These are phyloP conservation scores for Subacronicta megacephala DNA, from an alignment of 2,888 invertebrate genomes.

Conservation along the genomic window DNA sequence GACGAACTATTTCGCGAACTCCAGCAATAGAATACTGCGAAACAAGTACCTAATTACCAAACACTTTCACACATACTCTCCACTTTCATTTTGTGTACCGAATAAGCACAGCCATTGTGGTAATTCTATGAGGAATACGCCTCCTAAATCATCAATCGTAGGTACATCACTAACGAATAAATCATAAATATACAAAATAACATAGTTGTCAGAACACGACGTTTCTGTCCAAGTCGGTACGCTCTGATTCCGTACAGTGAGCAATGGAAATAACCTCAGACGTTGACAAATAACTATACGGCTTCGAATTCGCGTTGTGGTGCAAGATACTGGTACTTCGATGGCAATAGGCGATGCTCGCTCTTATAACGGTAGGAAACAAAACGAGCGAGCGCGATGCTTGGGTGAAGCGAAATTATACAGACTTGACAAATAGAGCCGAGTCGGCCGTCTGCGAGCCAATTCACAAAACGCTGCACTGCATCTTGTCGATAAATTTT, in stretches of 20 bases:
- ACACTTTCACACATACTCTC: constrained; percentile 15
- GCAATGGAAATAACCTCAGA: constrained; percentile 69
- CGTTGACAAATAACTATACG: constrained; percentile 70
- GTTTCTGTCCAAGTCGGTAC: constrained; percentile 52
- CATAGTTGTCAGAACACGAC: constrained; percentile 57
- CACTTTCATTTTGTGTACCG: constrained; percentile 22
- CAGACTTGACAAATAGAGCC: constrained; percentile 76
- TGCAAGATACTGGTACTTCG: constrained; percentile 54
- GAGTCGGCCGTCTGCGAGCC: constrained; percentile 62
- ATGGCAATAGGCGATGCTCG: constrained; percentile 51
- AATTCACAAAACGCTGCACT: constrained; percentile 75
- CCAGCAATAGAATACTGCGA: constrained; percentile 5
- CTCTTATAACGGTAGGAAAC: constrained; percentile 53
- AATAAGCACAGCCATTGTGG: constrained; percentile 30
- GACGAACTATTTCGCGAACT: constrained; percentile 10
- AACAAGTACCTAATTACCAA: constrained; percentile 15
- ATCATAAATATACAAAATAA: constrained; percentile 60
- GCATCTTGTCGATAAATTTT: constrained; percentile 73
- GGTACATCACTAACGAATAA: constrained; percentile 51
- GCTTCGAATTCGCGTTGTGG: constrained; percentile 60
- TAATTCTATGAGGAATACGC: constrained; percentile 32
- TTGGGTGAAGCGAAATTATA: constrained; percentile 72
- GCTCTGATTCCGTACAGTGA: constrained; percentile 66
- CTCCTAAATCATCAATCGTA: constrained; percentile 48
- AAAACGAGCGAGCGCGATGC: constrained; percentile 53